phyloP scores from a whole-genome alignment of 2,797 vertebrate genomes.

The Sitta carolinensis region DNA sequence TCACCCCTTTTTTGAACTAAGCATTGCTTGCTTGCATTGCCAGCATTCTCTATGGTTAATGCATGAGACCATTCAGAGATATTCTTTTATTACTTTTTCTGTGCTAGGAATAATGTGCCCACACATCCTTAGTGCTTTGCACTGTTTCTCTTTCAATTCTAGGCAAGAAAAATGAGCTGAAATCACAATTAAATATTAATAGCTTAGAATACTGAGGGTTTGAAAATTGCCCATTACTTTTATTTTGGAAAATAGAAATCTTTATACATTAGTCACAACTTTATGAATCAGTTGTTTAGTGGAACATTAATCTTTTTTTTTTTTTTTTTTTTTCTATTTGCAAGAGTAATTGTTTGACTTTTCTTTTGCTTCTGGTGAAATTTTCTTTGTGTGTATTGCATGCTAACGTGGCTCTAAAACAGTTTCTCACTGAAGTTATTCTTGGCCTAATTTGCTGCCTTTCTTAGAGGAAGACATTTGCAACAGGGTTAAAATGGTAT shows the following conservation, averaged over 20 bases:
- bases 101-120: neutral
- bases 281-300: slow-evolving; percentile 10
- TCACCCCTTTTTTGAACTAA: neutral
- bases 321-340: neutral
- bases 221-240: slow-evolving; percentile 14
- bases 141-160: neutral
- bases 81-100: neutral
- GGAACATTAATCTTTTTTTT: neutral
- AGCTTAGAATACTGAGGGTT: neutral
- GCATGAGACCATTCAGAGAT: neutral
- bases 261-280: slow-evolving; percentile 37
- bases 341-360: neutral
- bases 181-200: slow-evolving; percentile 44
- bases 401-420: neutral
- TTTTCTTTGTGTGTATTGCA: neutral
- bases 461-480: neutral
- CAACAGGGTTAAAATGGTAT: neutral
- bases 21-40: neutral
- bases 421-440: neutral
- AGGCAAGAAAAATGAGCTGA: slow-evolving; percentile 23
- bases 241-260: slow-evolving; percentile 1
- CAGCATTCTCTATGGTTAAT: neutral
- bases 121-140: neutral
- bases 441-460: neutral
- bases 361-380: neutral